These are phyloP conservation scores for Brenthis ino DNA, from an alignment of 2,888 invertebrate species.

Conservation along the genomic window DNA sequence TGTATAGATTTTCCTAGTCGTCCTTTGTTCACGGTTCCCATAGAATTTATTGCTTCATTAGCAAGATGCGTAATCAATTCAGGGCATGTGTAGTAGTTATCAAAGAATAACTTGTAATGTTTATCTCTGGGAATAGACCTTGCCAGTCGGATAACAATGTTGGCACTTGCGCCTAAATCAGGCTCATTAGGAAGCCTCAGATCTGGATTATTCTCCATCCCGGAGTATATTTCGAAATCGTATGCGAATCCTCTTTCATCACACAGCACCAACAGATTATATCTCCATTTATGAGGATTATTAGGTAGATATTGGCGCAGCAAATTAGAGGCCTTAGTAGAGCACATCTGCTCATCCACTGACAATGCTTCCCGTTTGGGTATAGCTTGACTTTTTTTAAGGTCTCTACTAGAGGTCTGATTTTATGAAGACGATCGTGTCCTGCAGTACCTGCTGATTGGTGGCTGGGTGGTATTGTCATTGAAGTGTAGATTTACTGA, in stretches of 20 bases:
- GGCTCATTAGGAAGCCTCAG: slow-evolving; percentile 43
- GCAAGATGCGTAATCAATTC: slow-evolving; percentile 36
- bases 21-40: slow-evolving; percentile 35
- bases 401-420: background rate
- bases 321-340: slow-evolving; percentile 34
- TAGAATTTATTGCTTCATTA: slow-evolving; percentile 34
- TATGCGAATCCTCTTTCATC: slow-evolving; percentile 36
- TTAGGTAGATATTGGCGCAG: slow-evolving; percentile 38
- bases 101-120: slow-evolving; percentile 45
- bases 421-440: slow-evolving; percentile 9
- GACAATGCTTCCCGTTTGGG: slow-evolving; percentile 31
- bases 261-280: slow-evolving; percentile 36
- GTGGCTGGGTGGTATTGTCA: background rate
- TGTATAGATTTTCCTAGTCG: slow-evolving; percentile 35
- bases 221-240: slow-evolving; percentile 37
- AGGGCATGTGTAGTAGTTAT: slow-evolving; percentile 43
- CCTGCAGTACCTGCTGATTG: slow-evolving; percentile 4
- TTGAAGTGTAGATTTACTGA: slow-evolving; percentile 1
- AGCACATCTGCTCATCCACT: slow-evolving; percentile 38
- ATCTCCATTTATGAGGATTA: slow-evolving; percentile 39
- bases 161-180: slow-evolving; percentile 45
- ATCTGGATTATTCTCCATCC: slow-evolving; percentile 23
- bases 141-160: slow-evolving; percentile 1
- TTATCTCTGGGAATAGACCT: slow-evolving; percentile 45
- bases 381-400: slow-evolving; percentile 22